Evolutionary conservation across 2,113 vertebrate species (phyloP).

Genomic region (Python bivittatus): DNA sequence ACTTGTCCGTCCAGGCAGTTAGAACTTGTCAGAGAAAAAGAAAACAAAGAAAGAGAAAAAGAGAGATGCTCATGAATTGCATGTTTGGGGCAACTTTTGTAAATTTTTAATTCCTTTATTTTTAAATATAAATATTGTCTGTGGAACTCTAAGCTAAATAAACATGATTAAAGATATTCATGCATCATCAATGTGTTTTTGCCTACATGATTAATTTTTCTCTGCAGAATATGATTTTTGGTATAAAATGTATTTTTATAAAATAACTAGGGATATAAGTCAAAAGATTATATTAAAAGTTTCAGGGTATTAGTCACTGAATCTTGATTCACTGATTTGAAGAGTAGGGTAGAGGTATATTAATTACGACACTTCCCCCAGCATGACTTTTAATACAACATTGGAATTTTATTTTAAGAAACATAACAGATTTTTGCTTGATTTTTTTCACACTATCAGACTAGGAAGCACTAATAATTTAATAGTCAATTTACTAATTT

Average conservation of each 20-base stretch:
- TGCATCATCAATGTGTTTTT: neutral
- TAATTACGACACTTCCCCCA: slow-evolving; percentile 45
- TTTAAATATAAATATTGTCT: rapidly evolving
- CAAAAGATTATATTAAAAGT: neutral
- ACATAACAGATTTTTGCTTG: slow-evolving; percentile 36
- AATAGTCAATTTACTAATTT: neutral
- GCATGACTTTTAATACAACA: slow-evolving; percentile 49
- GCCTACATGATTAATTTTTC: neutral
- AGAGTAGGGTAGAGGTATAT: slow-evolving; percentile 30
- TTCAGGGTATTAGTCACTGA: neutral
- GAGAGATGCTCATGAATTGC: neutral
- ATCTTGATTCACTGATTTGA: neutral
- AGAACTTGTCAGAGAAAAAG: neutral
- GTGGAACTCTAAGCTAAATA: neutral
- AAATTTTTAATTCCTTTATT: neutral
- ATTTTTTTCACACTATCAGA: slow-evolving; percentile 29
- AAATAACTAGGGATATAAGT: rapidly evolving
- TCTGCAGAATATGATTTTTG: neutral
- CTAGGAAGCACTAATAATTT: neutral
- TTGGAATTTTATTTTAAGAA: neutral
- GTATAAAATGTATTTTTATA: neutral
- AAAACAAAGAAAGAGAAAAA: neutral
- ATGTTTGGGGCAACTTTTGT: neutral
- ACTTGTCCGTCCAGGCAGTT: neutral
- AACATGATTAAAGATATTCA: neutral